These are phyloP conservation scores for Megalops cyprinoides DNA, from an alignment of 2,797 vertebrate species.

Conservation along the genomic window DNA sequence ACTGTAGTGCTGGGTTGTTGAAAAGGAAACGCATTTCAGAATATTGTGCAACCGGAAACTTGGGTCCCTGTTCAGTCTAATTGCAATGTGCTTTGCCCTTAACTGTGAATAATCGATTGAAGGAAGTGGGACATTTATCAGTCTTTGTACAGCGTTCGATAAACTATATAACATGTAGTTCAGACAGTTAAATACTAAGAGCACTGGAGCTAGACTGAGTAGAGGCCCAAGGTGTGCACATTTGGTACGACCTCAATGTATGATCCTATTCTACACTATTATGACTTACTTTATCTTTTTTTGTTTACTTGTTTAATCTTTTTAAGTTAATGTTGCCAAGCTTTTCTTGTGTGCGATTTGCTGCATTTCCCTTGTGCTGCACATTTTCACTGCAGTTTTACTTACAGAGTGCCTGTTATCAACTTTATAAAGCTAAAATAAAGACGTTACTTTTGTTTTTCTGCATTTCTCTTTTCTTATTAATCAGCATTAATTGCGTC, in stretches of 20 bases:
- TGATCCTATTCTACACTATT: neutral
- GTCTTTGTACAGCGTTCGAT: too few relatives aligned
- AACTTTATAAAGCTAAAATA: constrained; percentile 70
- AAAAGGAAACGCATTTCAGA: neutral
- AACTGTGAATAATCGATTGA: neutral
- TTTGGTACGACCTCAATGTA: neutral
- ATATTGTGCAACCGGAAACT: neutral
- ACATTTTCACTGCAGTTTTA: constrained; percentile 61
- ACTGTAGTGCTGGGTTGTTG: neutral
- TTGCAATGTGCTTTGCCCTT: neutral
- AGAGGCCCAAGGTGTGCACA: neutral
- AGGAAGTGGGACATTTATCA: neutral
- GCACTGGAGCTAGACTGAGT: neutral
- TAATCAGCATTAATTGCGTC: neutral
- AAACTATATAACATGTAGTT: neutral
- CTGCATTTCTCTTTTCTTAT: neutral
- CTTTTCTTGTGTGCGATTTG: constrained; percentile 61
- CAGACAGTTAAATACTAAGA: neutral
- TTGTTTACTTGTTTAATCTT: constrained; percentile 1
- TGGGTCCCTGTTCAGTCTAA: neutral
- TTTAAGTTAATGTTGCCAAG: neutral
- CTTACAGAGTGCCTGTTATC: constrained; percentile 70
- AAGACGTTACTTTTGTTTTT: constrained; percentile 63
- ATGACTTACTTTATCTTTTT: neutral
- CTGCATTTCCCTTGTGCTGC: constrained; percentile 61